Evolutionary conservation across 2,113 vertebrate species (phyloP), one percentile per base, ranked within the genome.

Genomic region (Pao palembangensis): DNA sequence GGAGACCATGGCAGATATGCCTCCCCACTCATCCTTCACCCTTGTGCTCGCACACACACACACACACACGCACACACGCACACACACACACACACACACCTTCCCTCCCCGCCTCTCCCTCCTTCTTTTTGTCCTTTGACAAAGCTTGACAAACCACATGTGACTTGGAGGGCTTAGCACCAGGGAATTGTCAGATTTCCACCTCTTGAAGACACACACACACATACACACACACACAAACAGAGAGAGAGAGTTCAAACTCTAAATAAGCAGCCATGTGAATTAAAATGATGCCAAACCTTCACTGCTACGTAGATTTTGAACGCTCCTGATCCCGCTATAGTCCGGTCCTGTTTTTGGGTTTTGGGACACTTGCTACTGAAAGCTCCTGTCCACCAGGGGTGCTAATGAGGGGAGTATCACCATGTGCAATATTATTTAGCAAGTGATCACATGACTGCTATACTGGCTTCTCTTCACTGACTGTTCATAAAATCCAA

Each of bases 81-180:
- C 55, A 58, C 44, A 31, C 73, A n/a, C n/a, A n/a, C n/a, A n/a
- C n/a, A n/a, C n/a, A n/a, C n/a, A n/a, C n/a, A n/a, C n/a, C n/a
- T n/a, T 46, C 44, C 16, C 61, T 70, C 61, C n/a, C 67, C 66
- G 53, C 54, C 71, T 76, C 44, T 6, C 66, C 76, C 75, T 80
- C 50, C 52, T 49, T 18, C 76, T 85, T 85, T 88, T 94, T 94
- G 93, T 93, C 94, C 92, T 90, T 88, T 94, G 94, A 94, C 93
- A 95, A 94, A 94, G 93, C 94, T 93, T 95, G 94, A 98, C 93
- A 95, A 96, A 96, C 94, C 92, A 83, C 92, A 93, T 93, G 94
- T 93, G 93, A 93, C 93, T 94, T 79, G 83, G 89, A 93, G 94
- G 93, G 91, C 93, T 94, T 93, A 93, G 93, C 94, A 92, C 74